Percentiles rank a stretch among this genome's conserved stretches.
Conservation (phyloP, 2,113 vertebrate species). For the Hydropotes inermis region DNA sequence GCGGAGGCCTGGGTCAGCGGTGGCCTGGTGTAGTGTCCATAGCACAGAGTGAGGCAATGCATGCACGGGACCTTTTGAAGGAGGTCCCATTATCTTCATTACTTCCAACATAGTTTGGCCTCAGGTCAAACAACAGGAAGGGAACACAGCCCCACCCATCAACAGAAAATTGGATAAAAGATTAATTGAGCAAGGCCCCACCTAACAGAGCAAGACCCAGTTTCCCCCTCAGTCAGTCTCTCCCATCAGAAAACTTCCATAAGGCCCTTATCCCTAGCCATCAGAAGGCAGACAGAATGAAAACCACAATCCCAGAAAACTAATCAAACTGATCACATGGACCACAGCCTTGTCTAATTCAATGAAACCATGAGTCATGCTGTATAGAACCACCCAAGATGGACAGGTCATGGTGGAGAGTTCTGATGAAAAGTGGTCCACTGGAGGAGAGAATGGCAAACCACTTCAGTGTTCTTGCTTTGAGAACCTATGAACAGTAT, state of each 20-base stretch:
- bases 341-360: background rate
- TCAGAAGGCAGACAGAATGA: background rate
- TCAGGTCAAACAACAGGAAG: background rate
- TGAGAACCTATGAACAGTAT: background rate
- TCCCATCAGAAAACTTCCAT: background rate
- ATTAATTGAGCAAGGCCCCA: background rate
- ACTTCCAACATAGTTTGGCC: rapidly evolving
- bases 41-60: background rate
- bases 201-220: background rate
- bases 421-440: background rate
- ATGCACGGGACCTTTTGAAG: background rate
- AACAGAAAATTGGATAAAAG: background rate
- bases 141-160: background rate
- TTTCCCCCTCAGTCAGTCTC: background rate
- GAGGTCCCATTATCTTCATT: background rate
- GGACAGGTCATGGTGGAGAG: background rate
- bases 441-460: background rate
- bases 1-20: rapidly evolving
- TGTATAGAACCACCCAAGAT: background rate
- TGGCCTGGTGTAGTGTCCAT: background rate
- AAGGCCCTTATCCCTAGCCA: background rate
- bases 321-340: background rate
- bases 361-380: background rate
- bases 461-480: background rate
- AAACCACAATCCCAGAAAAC: background rate